Conservation (phyloP, 2,888 invertebrate species). For the Phalera bucephala region DNA sequence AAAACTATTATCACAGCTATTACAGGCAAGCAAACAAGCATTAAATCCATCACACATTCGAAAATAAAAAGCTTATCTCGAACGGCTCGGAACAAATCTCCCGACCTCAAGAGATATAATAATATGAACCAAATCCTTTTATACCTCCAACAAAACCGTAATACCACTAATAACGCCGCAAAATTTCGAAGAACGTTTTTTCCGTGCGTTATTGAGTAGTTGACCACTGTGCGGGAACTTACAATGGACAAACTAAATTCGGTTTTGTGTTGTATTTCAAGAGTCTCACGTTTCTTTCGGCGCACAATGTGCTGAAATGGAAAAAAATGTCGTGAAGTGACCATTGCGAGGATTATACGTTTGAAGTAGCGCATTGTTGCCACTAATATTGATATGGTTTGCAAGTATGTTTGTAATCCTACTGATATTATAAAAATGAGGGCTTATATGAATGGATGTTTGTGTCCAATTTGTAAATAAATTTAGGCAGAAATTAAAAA, state of each 20-base stretch:
- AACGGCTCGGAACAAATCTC: slow-evolving; percentile 53
- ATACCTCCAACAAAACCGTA: slow-evolving; percentile 37
- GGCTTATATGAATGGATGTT: too few species aligned
- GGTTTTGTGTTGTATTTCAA: slow-evolving; percentile 45
- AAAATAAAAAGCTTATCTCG: slow-evolving; percentile 31
- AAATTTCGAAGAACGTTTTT: slow-evolving; percentile 40
- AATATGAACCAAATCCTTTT: slow-evolving; percentile 45
- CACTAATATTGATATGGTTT: slow-evolving; percentile 24
- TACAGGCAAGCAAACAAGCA: slow-evolving; percentile 20
- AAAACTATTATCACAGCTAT: too few species aligned
- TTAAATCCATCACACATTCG: slow-evolving; percentile 17
- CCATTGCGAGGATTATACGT: slow-evolving; percentile 41
- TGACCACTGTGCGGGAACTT: slow-evolving; percentile 48
- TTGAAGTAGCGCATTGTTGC: slow-evolving; percentile 22
- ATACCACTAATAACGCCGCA: slow-evolving; percentile 37
- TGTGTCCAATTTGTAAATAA: too few species aligned
- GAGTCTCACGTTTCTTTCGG: slow-evolving; percentile 41
- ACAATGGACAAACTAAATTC: slow-evolving; percentile 29
- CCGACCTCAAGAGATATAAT: slow-evolving; percentile 26
- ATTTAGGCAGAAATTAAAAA: too few species aligned
- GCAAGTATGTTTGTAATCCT: slow-evolving; percentile 10
- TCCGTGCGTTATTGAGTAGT: slow-evolving; percentile 31
- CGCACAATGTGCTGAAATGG: slow-evolving; percentile 31
- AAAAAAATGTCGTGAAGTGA: slow-evolving; percentile 38
- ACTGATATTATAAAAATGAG: too few species aligned